phyloP scores from a whole-genome alignment of 2,888 invertebrate genomes.

The Sinotaia quadrata region DNA sequence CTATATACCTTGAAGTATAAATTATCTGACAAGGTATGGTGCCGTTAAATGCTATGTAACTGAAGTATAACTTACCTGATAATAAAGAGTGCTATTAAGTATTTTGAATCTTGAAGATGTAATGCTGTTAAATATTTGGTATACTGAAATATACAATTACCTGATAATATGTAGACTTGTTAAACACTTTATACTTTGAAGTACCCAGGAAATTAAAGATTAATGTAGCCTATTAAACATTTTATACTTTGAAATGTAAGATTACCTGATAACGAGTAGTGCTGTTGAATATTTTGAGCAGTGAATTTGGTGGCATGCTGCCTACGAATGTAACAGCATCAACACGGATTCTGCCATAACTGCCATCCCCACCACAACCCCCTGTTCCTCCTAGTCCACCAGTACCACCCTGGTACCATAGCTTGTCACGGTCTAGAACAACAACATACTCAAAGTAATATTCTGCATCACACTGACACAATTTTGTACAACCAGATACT shows the following conservation, averaged over 20 bases:
- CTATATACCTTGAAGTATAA: too few species aligned
- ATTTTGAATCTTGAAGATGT: too few species aligned
- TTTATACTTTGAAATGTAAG: not conserved
- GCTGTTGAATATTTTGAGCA: constrained; percentile 32
- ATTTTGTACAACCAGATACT: too few species aligned
- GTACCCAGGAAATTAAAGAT: too few species aligned
- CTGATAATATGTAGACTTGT: not conserved
- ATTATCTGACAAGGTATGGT: too few species aligned
- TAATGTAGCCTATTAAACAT: too few species aligned
- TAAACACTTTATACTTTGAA: not conserved
- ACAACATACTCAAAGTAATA: not conserved
- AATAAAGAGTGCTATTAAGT: too few species aligned
- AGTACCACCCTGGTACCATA: constrained; percentile 47
- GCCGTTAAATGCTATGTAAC: too few species aligned
- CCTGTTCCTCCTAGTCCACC: constrained; percentile 45
- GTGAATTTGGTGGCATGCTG: constrained; percentile 12
- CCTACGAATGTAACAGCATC: constrained; percentile 48
- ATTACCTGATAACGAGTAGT: constrained; percentile 38
- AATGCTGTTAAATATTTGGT: too few species aligned
- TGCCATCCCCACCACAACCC: constrained; percentile 50
- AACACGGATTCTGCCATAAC: constrained; percentile 50
- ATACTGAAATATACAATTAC: too few species aligned
- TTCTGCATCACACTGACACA: not conserved
- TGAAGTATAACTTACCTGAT: too few species aligned
- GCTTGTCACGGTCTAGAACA: too few species aligned